Conservation (phyloP, 2,888 invertebrate species). For the Odontothrips loti region DNA sequence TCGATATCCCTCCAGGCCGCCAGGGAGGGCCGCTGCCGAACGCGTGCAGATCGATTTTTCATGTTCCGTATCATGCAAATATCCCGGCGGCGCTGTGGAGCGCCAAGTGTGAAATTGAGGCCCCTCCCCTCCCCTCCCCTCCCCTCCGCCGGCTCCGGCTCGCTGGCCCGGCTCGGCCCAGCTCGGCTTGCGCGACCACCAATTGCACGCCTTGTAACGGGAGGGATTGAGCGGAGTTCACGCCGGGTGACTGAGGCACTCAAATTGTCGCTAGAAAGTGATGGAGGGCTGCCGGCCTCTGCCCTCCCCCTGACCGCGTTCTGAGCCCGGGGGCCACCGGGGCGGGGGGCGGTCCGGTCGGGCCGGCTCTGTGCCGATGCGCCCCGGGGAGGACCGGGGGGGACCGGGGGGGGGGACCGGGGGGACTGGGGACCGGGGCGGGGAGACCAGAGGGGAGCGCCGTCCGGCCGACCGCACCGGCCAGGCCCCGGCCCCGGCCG, state of each 20-base stretch:
- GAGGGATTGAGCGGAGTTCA: background rate
- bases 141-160: too few relatives aligned
- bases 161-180: too few relatives aligned
- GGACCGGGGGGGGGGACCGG: background rate
- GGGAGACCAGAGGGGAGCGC: background rate
- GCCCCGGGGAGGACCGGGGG: background rate
- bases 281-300: background rate
- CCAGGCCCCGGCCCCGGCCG: background rate
- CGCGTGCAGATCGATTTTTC: background rate
- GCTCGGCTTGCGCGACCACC: background rate
- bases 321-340: background rate
- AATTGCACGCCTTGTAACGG: background rate
- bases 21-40: too few relatives aligned
- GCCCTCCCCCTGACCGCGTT: too few relatives aligned
- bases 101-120: conserved; percentile 6
- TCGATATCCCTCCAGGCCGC: too few relatives aligned
- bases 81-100: conserved; percentile 6
- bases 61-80: conserved; percentile 11
- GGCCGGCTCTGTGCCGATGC: too few relatives aligned
- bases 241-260: background rate
- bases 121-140: background rate
- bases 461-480: too few relatives aligned
- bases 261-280: background rate
- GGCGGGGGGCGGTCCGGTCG: background rate
- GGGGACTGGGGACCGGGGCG: background rate